Conservation (phyloP, 2,113 vertebrate species). For the Geococcyx californianus region DNA sequence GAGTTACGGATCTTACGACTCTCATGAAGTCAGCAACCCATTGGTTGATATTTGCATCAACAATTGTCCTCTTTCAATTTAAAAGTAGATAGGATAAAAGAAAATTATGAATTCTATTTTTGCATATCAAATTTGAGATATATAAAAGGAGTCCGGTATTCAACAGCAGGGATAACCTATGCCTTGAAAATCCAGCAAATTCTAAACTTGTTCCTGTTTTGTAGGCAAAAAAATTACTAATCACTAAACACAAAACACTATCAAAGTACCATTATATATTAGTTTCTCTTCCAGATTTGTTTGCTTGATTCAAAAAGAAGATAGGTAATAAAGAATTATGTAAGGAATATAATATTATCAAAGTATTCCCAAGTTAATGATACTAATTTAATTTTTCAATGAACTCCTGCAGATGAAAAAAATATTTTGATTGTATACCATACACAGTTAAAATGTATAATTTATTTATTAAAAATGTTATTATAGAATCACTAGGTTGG, state of each 20-base stretch:
- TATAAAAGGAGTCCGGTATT: background rate
- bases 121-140: background rate
- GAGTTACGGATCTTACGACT: background rate
- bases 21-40: background rate
- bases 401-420: background rate
- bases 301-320: background rate
- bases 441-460: background rate
- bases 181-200: background rate
- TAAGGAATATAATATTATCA: background rate
- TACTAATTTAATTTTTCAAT: background rate
- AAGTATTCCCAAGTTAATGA: background rate
- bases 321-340: background rate
- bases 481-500: too few species aligned
- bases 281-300: background rate
- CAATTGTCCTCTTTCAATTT: background rate
- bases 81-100: background rate
- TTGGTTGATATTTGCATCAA: background rate
- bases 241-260: background rate
- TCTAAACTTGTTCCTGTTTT: background rate
- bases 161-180: background rate
- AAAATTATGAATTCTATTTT: conserved; percentile 3
- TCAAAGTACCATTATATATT: background rate
- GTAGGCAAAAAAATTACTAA: background rate
- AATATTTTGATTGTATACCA: background rate
- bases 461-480: background rate